These are phyloP conservation scores for Cataglyphis cursor DNA, from an alignment of 2,888 invertebrate species.

Conservation along the genomic window DNA sequence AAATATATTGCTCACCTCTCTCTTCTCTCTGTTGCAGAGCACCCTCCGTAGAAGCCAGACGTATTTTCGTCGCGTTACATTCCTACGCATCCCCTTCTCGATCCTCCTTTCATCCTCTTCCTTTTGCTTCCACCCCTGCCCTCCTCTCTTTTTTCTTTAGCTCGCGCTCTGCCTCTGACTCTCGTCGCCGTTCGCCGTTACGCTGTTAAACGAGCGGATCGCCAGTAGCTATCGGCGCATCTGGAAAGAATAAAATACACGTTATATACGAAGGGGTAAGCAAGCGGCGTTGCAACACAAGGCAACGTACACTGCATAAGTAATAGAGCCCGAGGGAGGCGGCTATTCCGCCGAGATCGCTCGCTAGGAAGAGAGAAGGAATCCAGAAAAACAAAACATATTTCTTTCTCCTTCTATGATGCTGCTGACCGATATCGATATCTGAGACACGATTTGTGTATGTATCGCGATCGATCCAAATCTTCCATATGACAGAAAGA, in stretches of 20 bases:
- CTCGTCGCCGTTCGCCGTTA: constrained; percentile 76
- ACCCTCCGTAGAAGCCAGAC: constrained; percentile 9
- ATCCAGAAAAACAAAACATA: not conserved
- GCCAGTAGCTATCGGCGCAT: constrained; percentile 82
- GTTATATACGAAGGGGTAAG: constrained; percentile 76
- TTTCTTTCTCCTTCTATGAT: not conserved
- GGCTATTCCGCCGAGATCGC: constrained; percentile 48
- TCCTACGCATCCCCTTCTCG: constrained; percentile 51
- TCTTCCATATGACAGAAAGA: not conserved
- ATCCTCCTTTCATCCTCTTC: not conserved
- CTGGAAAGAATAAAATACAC: constrained; percentile 80
- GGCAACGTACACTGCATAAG: constrained; percentile 77
- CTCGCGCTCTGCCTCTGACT: constrained; percentile 65
- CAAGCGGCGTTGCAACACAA: constrained; percentile 75
- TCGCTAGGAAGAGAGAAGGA: not conserved
- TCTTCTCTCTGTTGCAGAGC: not conserved
- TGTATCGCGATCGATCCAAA: not conserved
- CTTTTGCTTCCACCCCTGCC: constrained; percentile 30
- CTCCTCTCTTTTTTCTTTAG: constrained; percentile 3
- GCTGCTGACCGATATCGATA: too few relatives aligned
- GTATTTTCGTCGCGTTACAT: constrained; percentile 51
- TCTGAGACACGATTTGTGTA: not conserved
- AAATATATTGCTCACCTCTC: constrained; percentile 30
- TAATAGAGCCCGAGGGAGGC: constrained; percentile 68
- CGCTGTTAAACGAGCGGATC: constrained; percentile 83